These are phyloP conservation scores for Origma solitaria DNA, from an alignment of 2,113 vertebrate species.

Conservation along the genomic window DNA sequence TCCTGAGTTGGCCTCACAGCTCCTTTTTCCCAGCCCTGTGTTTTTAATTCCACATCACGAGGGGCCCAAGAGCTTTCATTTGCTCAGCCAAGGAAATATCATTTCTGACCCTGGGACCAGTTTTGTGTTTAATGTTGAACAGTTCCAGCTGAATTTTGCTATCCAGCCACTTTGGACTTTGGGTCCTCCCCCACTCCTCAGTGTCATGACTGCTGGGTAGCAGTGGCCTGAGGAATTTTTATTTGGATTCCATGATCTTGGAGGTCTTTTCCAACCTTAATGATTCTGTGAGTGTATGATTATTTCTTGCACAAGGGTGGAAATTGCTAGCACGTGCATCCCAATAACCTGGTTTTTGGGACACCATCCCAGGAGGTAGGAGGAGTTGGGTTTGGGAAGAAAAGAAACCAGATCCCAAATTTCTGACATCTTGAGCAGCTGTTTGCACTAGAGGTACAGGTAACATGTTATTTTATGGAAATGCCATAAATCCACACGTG, in stretches of 20 bases:
- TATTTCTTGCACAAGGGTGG: neutral
- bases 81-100: neutral
- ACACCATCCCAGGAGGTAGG: neutral
- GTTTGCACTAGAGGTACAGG: neutral
- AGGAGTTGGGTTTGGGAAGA: neutral
- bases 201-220: neutral
- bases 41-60: neutral
- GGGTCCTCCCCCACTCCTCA: neutral
- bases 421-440: neutral
- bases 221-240: neutral
- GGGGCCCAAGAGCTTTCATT: neutral
- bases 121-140: neutral
- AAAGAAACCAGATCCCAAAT: neutral
- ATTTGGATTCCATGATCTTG: neutral
- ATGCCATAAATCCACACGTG: neutral
- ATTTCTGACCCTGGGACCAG: neutral
- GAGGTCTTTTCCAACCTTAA: neutral
- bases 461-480: neutral
- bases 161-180: neutral
- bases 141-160: neutral
- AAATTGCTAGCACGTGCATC: fast-evolving
- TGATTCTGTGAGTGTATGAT: neutral
- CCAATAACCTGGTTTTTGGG: neutral
- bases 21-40: neutral
- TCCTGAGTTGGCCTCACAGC: neutral